Percentiles rank a stretch among this genome's conserved stretches.
Evolutionary conservation across 2,888 invertebrate species (phyloP).

Genomic region (Cistogaster globosa): DNA sequence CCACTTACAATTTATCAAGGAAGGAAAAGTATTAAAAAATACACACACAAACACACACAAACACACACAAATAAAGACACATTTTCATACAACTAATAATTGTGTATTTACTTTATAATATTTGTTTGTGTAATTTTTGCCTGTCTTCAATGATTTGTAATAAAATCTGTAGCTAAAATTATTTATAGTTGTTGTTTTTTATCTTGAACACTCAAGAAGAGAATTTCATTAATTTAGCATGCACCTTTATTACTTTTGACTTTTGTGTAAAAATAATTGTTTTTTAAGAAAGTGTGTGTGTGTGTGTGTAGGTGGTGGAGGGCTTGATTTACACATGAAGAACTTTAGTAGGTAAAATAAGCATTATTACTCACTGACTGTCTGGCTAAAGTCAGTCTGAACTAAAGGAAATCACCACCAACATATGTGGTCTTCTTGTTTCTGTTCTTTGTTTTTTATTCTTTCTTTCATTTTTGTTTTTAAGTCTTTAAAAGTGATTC

Average conservation of each 20-base stretch:
- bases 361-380: background rate
- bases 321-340: constrained; percentile 40
- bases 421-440: constrained; percentile 63
- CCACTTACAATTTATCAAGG: constrained; percentile 55
- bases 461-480: constrained; percentile 20
- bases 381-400: too few species aligned
- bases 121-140: constrained; percentile 36
- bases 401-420: constrained; percentile 53
- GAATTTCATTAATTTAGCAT: constrained; percentile 35
- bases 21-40: constrained; percentile 21
- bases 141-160: constrained; percentile 57
- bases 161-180: constrained; percentile 48
- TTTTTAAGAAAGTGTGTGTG: constrained; percentile 45
- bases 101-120: background rate
- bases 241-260: constrained; percentile 69
- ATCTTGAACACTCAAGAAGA: constrained; percentile 47
- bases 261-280: constrained; percentile 42
- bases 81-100: constrained; percentile 64
- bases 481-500: constrained; percentile 62
- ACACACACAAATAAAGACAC: constrained; percentile 38
- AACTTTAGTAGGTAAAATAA: background rate
- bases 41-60: background rate
- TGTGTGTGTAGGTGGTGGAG: constrained; percentile 37
- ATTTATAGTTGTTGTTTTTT: constrained; percentile 58
- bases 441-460: background rate